These are phyloP conservation scores for Micromesistius poutassou DNA, from an alignment of 2,797 vertebrate genomes.

Conservation along the genomic window DNA sequence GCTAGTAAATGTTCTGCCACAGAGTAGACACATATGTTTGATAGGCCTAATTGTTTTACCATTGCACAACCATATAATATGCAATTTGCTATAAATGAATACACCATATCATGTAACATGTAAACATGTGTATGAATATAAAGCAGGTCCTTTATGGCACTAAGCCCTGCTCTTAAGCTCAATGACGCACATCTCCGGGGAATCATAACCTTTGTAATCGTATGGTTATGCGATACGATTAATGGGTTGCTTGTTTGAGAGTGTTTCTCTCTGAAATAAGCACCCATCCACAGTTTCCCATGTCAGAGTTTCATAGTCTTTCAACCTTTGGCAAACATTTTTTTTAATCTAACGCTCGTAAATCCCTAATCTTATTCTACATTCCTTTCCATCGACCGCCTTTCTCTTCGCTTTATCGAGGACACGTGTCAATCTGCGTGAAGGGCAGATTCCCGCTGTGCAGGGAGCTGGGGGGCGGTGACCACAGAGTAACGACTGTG, in stretches of 20 bases:
- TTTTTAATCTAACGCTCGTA: too few species aligned
- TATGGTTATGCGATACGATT: background rate
- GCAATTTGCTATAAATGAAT: background rate
- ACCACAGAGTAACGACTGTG: slow-evolving; percentile 44
- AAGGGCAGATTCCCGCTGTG: slow-evolving; percentile 37
- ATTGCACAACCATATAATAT: background rate
- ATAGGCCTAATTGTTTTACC: background rate
- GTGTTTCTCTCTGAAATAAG: background rate
- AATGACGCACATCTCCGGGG: background rate
- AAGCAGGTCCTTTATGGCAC: background rate
- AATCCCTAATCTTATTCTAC: slow-evolving; percentile 5
- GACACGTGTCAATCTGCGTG: slow-evolving; percentile 44
- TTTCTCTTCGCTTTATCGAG: slow-evolving; percentile 31
- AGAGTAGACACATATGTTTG: background rate
- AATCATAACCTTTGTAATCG: background rate
- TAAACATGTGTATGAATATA: background rate
- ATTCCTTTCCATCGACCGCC: background rate
- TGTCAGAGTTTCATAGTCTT: background rate
- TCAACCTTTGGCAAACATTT: too few species aligned
- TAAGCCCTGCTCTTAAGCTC: background rate
- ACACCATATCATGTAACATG: background rate
- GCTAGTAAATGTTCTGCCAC: background rate
- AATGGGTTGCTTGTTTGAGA: background rate
- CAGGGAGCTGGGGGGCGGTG: slow-evolving; percentile 31
- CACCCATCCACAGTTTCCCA: background rate